Base-by-base conservation (phyloP, 2,113 vertebrate genomes). In the Micromys minutus region DNA sequence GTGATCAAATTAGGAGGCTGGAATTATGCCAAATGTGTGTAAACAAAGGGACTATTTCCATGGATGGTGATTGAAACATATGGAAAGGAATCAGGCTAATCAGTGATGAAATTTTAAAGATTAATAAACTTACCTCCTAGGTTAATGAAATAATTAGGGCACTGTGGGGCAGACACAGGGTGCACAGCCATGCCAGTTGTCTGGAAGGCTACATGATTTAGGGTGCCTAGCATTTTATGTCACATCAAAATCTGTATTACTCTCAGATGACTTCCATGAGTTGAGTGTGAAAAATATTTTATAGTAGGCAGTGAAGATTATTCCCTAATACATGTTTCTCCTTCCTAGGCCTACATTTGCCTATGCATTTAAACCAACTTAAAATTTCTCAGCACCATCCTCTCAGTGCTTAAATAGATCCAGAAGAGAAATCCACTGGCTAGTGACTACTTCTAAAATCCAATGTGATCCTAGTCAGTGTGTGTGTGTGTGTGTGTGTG, bases 1-100 rank as follows among this genome's bases (percentile, higher is more conserved):
- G 61, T 94, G 95, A 97, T 97, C 96, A 96, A 95, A 97, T 97
- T 93, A 97, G 57, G 91, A 69, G 74, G 67, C 59, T 72, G 95
- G 88, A 94, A 86, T 42, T 55, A 15, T 6, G 95, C 95, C 96
- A 96, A 96, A 76, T 79, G 45, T 75, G 81, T 71, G 39, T 81
- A 96, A 93, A 97, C 94, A 95, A 94, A 96, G 69, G 80, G 92
- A 74, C 77, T 61, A 69, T 94, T 95, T 96, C 94, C 93, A 95
- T 93, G 47, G 90, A 88, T 93, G 91, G 87, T 84, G 80, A 92
- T 0, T 92, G 92, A 96, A 93, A 83, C 72, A 77, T 76, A 59
- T 93, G 96, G 96, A 96, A 95, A 94, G 57, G 55, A 65, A 86
- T 79, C 88, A 29, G 80, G 90, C 80, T 84, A 83, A 72, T 76